These are phyloP conservation scores for Characodon lateralis DNA, from an alignment of 2,797 vertebrate species.

Conservation along the genomic window DNA sequence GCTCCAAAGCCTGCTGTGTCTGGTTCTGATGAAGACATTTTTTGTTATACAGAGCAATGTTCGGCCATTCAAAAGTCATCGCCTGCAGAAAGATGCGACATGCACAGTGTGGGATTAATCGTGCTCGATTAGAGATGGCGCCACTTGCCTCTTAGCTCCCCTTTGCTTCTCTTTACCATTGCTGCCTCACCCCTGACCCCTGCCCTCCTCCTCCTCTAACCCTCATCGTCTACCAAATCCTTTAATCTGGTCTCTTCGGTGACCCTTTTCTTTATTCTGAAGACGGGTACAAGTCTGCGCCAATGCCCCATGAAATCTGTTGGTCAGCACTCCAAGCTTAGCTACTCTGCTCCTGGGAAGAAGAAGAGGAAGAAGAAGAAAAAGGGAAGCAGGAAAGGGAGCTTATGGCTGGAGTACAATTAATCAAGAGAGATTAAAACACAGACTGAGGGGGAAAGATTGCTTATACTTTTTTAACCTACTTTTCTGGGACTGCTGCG, in stretches of 20 bases:
- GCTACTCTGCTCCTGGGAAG: conserved; percentile 20
- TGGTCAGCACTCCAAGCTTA: conserved; percentile 27
- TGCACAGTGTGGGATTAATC: conserved; percentile 69
- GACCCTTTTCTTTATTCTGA: conserved; percentile 66
- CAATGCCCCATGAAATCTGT: conserved; percentile 67
- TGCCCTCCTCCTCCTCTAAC: conserved; percentile 38
- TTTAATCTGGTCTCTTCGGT: conserved; percentile 64
- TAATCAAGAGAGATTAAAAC: conserved; percentile 17
- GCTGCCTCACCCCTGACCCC: conserved; percentile 73
- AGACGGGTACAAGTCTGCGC: conserved; percentile 67
- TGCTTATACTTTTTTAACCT: not conserved
- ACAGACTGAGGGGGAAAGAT: not conserved
- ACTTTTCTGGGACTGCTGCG: not conserved
- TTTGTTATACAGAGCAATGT: conserved; percentile 48
- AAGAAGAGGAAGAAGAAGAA: not conserved
- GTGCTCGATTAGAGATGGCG: conserved; percentile 56
- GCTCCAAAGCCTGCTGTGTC: conserved; percentile 14
- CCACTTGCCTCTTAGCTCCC: conserved; percentile 45
- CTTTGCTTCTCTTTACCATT: conserved; percentile 63
- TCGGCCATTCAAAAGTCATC: conserved; percentile 52
- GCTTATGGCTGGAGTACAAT: conserved; percentile 7
- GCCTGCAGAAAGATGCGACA: conserved; percentile 49
- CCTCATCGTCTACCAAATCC: conserved; percentile 55
- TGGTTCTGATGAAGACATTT: conserved; percentile 54
- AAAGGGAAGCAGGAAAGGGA: conserved; percentile 15